Percentiles rank a stretch among this genome's conserved stretches.
Evolutionary conservation across 1,140 invertebrate genomes (phyloP).

Genomic region (Drosophila pallidifrons): DNA sequence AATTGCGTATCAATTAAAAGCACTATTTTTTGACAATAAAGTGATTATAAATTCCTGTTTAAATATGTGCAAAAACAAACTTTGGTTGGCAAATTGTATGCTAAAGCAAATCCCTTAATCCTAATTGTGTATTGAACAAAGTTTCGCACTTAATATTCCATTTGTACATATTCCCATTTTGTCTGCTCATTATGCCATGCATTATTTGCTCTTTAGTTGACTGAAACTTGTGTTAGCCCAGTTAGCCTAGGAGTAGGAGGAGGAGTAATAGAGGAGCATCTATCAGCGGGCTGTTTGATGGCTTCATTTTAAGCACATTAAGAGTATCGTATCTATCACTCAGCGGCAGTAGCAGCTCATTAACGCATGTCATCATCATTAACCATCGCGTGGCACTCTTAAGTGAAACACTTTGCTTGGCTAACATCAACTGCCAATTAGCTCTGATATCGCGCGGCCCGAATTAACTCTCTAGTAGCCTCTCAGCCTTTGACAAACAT

Average conservation of each 20-base stretch:
- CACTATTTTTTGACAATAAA: neutral
- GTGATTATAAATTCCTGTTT: neutral
- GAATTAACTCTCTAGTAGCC: conserved; percentile 42
- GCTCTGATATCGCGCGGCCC: conserved; percentile 43
- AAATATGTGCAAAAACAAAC: neutral
- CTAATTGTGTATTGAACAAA: conserved; percentile 8
- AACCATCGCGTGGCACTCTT: conserved; percentile 25
- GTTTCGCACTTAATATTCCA: conserved; percentile 16
- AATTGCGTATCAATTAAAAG: no score
- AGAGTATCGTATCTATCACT: conserved; percentile 38
- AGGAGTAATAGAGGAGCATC: conserved; percentile 2
- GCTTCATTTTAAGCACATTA: conserved; percentile 38
- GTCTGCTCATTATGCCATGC: conserved; percentile 3
- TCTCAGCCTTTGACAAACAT: conserved; percentile 55
- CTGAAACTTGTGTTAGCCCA: neutral
- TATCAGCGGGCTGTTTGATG: conserved; percentile 18
- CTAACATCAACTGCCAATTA: conserved; percentile 58
- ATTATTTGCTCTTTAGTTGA: conserved; percentile 16
- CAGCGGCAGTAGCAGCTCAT: conserved; percentile 37
- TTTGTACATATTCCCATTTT: conserved; percentile 6
- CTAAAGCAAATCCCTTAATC: conserved; percentile 3
- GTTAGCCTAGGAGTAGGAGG: neutral
- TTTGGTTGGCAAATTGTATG: neutral
- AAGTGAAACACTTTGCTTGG: conserved; percentile 42
- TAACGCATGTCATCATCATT: conserved; percentile 54